Evolutionary conservation across 2,888 invertebrate genomes (phyloP).

Genomic region (Pycnomerus fuliginosus): DNA sequence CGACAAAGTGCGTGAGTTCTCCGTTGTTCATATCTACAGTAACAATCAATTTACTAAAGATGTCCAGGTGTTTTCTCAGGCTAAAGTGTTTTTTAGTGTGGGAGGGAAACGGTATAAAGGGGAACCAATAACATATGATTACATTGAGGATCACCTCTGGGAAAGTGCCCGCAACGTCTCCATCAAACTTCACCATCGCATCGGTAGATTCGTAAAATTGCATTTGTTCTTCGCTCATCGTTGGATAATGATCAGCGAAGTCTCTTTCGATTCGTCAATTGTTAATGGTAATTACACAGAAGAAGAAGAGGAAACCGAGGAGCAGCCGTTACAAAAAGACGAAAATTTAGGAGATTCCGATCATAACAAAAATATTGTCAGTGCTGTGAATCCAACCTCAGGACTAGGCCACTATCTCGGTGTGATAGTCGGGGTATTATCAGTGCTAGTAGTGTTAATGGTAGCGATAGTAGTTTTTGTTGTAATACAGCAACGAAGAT

Average conservation of each 20-base stretch:
- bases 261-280: slow-evolving; percentile 73
- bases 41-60: slow-evolving; percentile 86
- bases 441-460: slow-evolving; percentile 48
- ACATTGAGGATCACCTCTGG: slow-evolving; percentile 75
- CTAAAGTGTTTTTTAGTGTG: slow-evolving; percentile 75
- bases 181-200: slow-evolving; percentile 77
- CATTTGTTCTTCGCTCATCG: slow-evolving; percentile 75
- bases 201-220: slow-evolving; percentile 78
- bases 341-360: slow-evolving; percentile 29
- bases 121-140: slow-evolving; percentile 72
- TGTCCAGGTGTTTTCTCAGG: slow-evolving; percentile 82
- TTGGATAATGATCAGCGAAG: slow-evolving; percentile 90
- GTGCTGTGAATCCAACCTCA: slow-evolving; percentile 44
- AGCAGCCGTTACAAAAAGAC: slow-evolving; percentile 37
- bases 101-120: slow-evolving; percentile 77
- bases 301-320: slow-evolving; percentile 24
- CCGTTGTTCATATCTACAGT: slow-evolving; percentile 75
- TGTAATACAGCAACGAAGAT: slow-evolving; percentile 47
- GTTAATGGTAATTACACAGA: slow-evolving; percentile 49
- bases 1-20: slow-evolving; percentile 84
- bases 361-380: slow-evolving; percentile 45
- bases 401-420: slow-evolving; percentile 49
- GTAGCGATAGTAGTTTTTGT: slow-evolving; percentile 47
- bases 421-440: slow-evolving; percentile 49
- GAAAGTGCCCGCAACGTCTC: slow-evolving; percentile 79